Conservation (phyloP, 2,888 invertebrate species). For the Rapana venosa region DNA sequence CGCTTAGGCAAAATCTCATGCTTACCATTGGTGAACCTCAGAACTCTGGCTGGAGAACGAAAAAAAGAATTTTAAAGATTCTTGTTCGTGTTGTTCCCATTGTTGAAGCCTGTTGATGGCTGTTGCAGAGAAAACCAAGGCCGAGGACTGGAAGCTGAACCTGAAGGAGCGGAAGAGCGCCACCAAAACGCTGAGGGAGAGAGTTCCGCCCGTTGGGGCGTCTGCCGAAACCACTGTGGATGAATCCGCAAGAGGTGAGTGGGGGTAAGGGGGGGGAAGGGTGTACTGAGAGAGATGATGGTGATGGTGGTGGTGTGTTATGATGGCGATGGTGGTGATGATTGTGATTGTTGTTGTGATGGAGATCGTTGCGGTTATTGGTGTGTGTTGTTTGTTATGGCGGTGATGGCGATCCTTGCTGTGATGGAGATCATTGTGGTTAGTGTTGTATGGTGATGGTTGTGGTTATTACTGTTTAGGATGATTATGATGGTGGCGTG, state of each 20-base stretch:
- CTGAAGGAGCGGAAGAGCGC: slow-evolving; percentile 65
- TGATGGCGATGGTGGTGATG: background rate
- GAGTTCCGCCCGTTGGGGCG: slow-evolving; percentile 72
- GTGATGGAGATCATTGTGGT: background rate
- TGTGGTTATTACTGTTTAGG: background rate
- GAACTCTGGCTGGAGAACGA: background rate
- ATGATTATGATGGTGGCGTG: background rate
- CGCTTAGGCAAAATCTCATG: too few relatives aligned
- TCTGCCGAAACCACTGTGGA: slow-evolving; percentile 68
- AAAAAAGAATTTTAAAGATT: background rate
- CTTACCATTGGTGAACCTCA: background rate
- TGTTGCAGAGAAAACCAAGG: slow-evolving; percentile 67
- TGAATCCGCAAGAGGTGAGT: slow-evolving; percentile 62
- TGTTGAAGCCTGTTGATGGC: background rate
- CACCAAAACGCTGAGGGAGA: slow-evolving; percentile 53
- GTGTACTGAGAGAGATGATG: background rate
- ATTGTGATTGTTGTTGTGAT: background rate
- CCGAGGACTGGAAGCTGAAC: slow-evolving; percentile 69
- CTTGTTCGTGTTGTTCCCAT: background rate
- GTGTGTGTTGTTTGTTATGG: background rate
- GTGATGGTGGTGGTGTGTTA: background rate
- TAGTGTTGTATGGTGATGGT: background rate
- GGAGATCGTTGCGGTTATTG: background rate
- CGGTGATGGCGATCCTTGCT: background rate
- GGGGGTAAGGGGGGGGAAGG: background rate